These are phyloP conservation scores for Xenentodon cancila DNA, from an alignment of 2,797 vertebrate species.

Conservation along the genomic window DNA sequence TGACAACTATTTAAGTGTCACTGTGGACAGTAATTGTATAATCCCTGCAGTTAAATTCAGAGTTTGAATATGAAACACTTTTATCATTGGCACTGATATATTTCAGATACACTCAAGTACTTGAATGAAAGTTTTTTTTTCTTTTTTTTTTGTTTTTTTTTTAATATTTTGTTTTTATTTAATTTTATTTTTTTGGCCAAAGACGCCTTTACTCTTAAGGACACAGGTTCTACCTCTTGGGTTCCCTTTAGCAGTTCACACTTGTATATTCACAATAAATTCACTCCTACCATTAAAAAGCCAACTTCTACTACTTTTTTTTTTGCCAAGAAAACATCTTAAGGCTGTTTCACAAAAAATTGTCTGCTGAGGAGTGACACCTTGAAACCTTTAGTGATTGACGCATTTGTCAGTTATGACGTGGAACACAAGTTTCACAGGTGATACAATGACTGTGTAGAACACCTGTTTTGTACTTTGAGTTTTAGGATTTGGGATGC, in stretches of 20 bases:
- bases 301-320: constrained; percentile 35
- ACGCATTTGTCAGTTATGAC: constrained; percentile 33
- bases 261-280: constrained; percentile 14
- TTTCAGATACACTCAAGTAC: not conserved
- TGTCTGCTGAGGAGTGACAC: constrained; percentile 45
- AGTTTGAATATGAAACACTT: constrained; percentile 10
- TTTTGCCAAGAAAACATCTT: constrained; percentile 38
- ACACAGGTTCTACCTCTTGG: constrained; percentile 70
- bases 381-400: constrained; percentile 42
- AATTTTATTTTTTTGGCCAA: constrained; percentile 57
- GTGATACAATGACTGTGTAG: constrained; percentile 4
- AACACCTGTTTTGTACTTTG: constrained; percentile 49
- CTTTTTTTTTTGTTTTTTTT: constrained; percentile 42
- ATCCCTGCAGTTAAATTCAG: constrained; percentile 11
- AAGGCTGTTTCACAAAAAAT: constrained; percentile 51
- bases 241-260: constrained; percentile 51
- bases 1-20: constrained; percentile 19
- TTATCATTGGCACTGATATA: constrained; percentile 12
- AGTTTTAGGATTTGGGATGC: constrained; percentile 36
- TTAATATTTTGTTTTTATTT: no score
- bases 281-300: constrained; percentile 23
- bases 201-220: constrained; percentile 47
- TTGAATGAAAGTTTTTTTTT: constrained; percentile 17
- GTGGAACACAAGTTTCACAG: constrained; percentile 32
- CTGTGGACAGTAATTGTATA: constrained; percentile 18